Evolutionary conservation across 1,140 invertebrate species (phyloP).

Genomic region (Drosophila varians): DNA sequence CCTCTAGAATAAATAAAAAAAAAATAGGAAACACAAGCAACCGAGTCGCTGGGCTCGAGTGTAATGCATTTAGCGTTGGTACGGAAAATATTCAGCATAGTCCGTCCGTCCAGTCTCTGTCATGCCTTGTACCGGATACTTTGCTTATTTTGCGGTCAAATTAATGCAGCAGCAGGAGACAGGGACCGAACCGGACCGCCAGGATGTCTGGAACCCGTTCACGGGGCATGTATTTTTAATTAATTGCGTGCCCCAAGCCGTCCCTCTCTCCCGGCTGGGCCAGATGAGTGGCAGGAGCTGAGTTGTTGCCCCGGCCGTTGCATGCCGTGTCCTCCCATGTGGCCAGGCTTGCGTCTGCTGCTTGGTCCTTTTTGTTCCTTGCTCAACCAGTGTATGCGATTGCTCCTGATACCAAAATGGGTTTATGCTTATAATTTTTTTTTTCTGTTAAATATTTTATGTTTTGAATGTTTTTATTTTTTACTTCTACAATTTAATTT

Average conservation of each 20-base stretch:
- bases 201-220: conserved; percentile 63
- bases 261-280: conserved; percentile 5
- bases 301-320: conserved; percentile 24
- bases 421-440: conserved; percentile 31
- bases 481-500: no score
- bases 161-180: conserved; percentile 40
- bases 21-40: neutral
- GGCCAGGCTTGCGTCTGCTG: conserved; percentile 15
- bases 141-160: conserved; percentile 66
- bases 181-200: neutral
- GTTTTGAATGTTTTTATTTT: no score
- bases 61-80: conserved; percentile 68
- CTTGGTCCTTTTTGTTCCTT: conserved; percentile 7
- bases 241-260: conserved; percentile 61
- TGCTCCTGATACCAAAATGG: conserved; percentile 35
- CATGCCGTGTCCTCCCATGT: conserved; percentile 49
- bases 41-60: conserved; percentile 22
- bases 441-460: conserved; percentile 2
- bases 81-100: conserved; percentile 36
- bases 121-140: conserved; percentile 33
- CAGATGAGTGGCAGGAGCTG: conserved; percentile 23
- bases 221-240: conserved; percentile 80
- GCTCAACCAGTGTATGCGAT: neutral
- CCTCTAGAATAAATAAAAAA: neutral
- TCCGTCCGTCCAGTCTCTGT: no score